Evolutionary conservation across 2,113 vertebrate species (phyloP), one percentile per base, ranked within the genome.

Genomic region (Sinocyclocheilus maitianheensis): DNA sequence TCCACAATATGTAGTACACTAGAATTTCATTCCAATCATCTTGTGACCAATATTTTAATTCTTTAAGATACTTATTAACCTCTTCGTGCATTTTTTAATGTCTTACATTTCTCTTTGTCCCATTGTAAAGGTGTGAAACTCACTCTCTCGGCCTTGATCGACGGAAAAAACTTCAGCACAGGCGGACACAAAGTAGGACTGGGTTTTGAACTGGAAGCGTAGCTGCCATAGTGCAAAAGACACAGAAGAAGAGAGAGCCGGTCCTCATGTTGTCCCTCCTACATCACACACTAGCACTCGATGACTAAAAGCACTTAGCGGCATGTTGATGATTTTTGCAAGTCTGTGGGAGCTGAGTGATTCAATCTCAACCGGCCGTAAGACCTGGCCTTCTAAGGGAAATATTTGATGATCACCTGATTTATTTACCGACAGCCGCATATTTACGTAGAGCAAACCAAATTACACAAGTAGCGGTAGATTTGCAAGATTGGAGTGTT

Each of bases 151-250:
- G 95, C 97, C 79, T 95, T 99, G 91, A 92, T 99, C 9, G 98
- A 99, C 1, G 97, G 96, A 69, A 99, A 99, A 94, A 99, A 98
- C 93, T 97, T 99, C 94, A 97, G 86, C 79, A 94, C 96, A 20
- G 98, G 98, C 24, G 97, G 97, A 88, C 98, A 99, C 94, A 99
- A 99, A 92, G 93, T 98, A 8, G 98, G 98, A 83, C 91, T 99
- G 94, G 97, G 96, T 90, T 99, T 99, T 78, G 98, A 99, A 93
- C 93, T 99, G 87, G 98, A 99, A 94, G 97, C 95, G 79, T 99
- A 96, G 92, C 22, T 24, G 4, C 26, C 55, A 10, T 67, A 13
- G 8, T 71, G 69, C 69, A 72, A 43, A 43, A 43, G 69, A 43
- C 14, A 53, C 13, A 12, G 84, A 20, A 79, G 69, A 83, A 9